Evolutionary conservation across 2,888 invertebrate genomes (phyloP).

Genomic region (Argyresthia goedartella): DNA sequence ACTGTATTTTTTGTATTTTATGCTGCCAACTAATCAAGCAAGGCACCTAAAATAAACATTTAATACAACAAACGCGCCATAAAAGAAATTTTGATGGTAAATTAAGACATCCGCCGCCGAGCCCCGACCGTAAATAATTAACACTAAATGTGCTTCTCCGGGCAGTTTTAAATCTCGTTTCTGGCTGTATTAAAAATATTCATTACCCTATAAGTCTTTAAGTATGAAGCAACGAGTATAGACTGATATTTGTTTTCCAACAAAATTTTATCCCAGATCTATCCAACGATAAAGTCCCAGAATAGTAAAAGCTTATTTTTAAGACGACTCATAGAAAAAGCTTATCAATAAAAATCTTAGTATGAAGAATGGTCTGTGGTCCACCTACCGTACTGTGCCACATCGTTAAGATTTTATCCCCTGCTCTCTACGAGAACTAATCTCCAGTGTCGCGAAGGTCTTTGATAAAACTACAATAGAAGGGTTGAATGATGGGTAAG

Average conservation of each 20-base stretch:
- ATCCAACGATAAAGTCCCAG: neutral
- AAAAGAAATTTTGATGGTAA: constrained; percentile 33
- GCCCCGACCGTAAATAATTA: constrained; percentile 25
- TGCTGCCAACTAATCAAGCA: constrained; percentile 42
- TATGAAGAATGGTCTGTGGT: constrained; percentile 50
- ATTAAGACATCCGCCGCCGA: constrained; percentile 31
- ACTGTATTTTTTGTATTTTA: constrained; percentile 22
- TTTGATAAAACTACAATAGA: constrained; percentile 38
- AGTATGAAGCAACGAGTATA: no score
- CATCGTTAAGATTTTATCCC: constrained; percentile 68
- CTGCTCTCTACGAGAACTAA: constrained; percentile 49
- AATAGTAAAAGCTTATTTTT: constrained; percentile 30
- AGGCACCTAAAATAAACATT: constrained; percentile 35
- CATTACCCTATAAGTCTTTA: neutral
- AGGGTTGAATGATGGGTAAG: constrained; percentile 55
- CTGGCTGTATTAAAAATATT: neutral
- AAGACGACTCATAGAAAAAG: constrained; percentile 39
- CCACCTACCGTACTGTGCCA: constrained; percentile 42
- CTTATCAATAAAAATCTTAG: constrained; percentile 60
- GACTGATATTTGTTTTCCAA: no score
- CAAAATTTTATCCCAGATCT: no score
- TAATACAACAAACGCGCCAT: constrained; percentile 23
- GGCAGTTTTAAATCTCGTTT: neutral
- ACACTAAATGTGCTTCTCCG: constrained; percentile 6
- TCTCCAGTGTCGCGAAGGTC: constrained; percentile 29